Evolutionary conservation across 2,797 vertebrate genomes (phyloP).

Genomic region (Schizopygopsis pylzovi): DNA sequence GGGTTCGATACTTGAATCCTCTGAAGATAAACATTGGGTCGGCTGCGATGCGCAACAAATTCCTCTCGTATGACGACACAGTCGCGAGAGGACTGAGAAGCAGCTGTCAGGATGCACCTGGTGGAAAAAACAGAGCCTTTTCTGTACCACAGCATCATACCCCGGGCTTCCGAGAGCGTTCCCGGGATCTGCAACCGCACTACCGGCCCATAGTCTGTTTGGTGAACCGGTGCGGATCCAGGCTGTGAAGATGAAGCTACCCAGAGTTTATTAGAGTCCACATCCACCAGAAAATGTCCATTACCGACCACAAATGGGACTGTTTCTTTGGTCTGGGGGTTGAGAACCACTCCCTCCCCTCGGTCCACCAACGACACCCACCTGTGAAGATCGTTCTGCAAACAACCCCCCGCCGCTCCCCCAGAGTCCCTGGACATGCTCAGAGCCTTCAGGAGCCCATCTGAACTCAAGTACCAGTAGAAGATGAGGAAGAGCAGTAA

Average conservation of each 20-base stretch:
- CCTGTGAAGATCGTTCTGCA: constrained; percentile 82
- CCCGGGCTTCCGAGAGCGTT: constrained; percentile 75
- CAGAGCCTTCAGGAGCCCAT: constrained; percentile 75
- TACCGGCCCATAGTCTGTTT: constrained; percentile 81
- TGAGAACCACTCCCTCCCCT: constrained; percentile 81
- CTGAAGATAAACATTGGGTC: constrained; percentile 87
- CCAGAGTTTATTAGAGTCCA: constrained; percentile 86
- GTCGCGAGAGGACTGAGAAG: constrained; percentile 71
- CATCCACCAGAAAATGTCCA: constrained; percentile 87
- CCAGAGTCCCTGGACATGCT: constrained; percentile 73
- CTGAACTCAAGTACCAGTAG: constrained; percentile 87
- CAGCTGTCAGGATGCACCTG: constrained; percentile 78
- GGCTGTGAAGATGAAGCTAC: constrained; percentile 79
- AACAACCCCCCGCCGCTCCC: constrained; percentile 80
- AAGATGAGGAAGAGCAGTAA: constrained; percentile 84
- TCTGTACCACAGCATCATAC: constrained; percentile 80
- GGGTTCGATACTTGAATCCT: constrained; percentile 88
- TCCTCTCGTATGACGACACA: constrained; percentile 90
- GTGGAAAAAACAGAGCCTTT: constrained; percentile 86
- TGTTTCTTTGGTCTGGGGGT: constrained; percentile 72
- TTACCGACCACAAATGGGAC: constrained; percentile 88
- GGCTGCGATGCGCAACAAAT: constrained; percentile 88
- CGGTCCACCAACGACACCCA: constrained; percentile 82
- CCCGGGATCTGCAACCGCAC: constrained; percentile 77
- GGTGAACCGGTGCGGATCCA: constrained; percentile 80